Conservation (phyloP, 2,888 invertebrate genomes). For the Fragum whitleyi region DNA sequence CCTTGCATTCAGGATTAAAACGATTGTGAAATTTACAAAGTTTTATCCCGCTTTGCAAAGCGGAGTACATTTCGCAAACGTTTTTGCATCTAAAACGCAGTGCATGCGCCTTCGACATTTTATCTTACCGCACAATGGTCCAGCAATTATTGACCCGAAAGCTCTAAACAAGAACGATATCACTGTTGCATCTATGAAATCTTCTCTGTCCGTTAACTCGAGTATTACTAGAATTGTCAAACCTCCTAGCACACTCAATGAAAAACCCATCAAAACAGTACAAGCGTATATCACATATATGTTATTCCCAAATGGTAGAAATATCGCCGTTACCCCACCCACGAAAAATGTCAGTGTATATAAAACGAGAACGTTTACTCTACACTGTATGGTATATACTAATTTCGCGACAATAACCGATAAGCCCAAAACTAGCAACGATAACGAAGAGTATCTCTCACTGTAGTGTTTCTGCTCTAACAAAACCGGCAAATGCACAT, state of each 20-base stretch:
- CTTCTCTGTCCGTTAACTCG: neutral
- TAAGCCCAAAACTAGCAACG: slow-evolving; percentile 7
- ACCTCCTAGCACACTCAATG: slow-evolving; percentile 16
- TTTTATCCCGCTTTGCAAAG: no score
- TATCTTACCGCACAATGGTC: slow-evolving; percentile 17
- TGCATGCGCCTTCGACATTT: no score
- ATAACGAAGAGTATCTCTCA: slow-evolving; percentile 3
- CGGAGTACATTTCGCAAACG: no score
- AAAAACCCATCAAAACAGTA: slow-evolving; percentile 12
- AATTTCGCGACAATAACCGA: slow-evolving; percentile 7
- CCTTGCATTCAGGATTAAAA: no score
- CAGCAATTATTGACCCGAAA: neutral
- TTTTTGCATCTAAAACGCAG: no score
- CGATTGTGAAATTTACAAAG: no score
- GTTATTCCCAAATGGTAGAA: neutral
- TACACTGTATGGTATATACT: slow-evolving; percentile 11
- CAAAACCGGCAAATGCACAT: slow-evolving; percentile 23
- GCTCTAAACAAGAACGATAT: slow-evolving; percentile 15
- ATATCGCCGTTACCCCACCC: slow-evolving; percentile 8
- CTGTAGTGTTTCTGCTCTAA: slow-evolving; percentile 6
- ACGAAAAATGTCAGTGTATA: slow-evolving; percentile 20
- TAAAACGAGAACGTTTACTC: neutral
- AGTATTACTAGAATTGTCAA: slow-evolving; percentile 16
- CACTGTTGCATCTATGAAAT: slow-evolving; percentile 15
- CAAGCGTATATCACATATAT: neutral